Base-by-base conservation (phyloP, 2,113 vertebrate genomes). In the Melanotaenia duboulayi region DNA sequence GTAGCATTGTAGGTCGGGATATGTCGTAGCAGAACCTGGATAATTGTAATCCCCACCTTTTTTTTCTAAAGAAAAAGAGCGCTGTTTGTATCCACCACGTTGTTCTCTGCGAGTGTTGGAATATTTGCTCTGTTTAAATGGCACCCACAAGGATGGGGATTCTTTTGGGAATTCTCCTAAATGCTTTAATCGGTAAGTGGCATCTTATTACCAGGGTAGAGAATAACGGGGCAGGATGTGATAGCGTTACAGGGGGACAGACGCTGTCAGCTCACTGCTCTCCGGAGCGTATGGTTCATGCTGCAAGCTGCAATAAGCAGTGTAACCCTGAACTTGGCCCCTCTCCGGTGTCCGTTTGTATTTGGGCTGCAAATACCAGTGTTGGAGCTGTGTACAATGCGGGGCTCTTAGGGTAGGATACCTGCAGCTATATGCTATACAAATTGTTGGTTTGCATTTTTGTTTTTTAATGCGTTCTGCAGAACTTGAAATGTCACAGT, bases 101-200 rank as follows among this genome's bases (percentile, higher is more conserved):
- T 90, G 71, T 87, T 85, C 81, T 86, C 73, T 75, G 60, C 73
- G 67, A 80, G 74, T 73, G 82, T 81, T 61, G 80, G 88, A 76
- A 32, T 86, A 81, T 85, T 71, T 70, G 80, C 66, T 62, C 89
- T 86, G 82, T 83, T 87, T 90, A 90, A 90, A 95, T 95, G 94
- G 94, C 92, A 93, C 73, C 90, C 77, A 70, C 80, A 81, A 76
- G 91, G 84, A 16, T 83, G 87, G 32, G 32, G 32, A 35, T 35
- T 86, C 82, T 93, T 86, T 78, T 93, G 82, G 91, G 91, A 80
- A 84, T 94, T 73, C 86, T 94, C 59, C 76, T 94, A 0, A 71
- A 84, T 44, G 89, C 92, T 79, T 83, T 93, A 48, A 87, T 90
- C 58, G 92, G 94, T 94, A 90, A 94, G 94, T 92, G 76, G 59